phyloP scores from a whole-genome alignment of 2,113 vertebrate species.

The Eretmochelys imbricata region DNA sequence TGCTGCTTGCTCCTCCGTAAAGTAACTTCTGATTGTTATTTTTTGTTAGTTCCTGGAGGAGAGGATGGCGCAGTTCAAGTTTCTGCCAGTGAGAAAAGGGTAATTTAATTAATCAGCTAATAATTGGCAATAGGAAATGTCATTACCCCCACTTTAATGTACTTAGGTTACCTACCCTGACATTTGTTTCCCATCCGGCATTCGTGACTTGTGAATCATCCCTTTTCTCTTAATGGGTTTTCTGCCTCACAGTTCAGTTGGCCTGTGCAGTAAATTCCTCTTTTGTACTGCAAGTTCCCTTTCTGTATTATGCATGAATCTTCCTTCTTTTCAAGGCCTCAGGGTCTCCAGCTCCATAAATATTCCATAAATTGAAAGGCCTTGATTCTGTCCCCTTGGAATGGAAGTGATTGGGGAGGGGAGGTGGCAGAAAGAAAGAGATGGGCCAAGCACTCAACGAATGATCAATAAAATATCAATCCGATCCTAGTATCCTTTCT shows the following conservation, averaged over 20 bases:
- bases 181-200: background rate
- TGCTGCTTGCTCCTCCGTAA: background rate
- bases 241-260: constrained; percentile 2
- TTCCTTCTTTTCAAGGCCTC: constrained; percentile 39
- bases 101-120: constrained; percentile 20
- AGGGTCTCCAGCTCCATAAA: constrained; percentile 59
- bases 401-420: constrained; percentile 6
- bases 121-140: background rate
- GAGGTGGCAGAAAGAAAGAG: constrained; percentile 5
- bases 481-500: background rate
- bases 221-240: background rate
- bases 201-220: background rate
- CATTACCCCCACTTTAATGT: background rate
- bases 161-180: background rate
- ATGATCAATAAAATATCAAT: background rate
- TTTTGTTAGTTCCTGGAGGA: background rate
- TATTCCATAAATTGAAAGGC: constrained; percentile 57
- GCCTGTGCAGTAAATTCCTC: background rate
- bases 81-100: background rate
- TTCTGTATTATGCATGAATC: constrained; percentile 65
- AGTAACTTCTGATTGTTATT: background rate
- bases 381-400: constrained; percentile 40
- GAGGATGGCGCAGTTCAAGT: background rate
- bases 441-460: background rate
- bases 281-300: background rate